These are phyloP conservation scores for Ornithoptera priamus DNA, from an alignment of 2,888 invertebrate species.

Conservation along the genomic window DNA sequence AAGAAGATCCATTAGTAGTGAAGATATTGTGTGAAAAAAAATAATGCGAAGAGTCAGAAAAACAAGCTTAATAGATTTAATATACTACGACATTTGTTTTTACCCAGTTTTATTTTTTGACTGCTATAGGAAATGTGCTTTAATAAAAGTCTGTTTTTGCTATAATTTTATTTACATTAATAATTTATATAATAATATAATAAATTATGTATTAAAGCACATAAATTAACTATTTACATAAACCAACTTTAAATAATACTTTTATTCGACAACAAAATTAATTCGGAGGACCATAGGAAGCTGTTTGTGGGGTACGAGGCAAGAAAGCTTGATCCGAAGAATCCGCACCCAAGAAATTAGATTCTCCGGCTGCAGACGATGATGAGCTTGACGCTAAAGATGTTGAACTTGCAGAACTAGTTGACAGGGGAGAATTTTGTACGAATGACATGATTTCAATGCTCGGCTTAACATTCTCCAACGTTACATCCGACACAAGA, in stretches of 20 bases:
- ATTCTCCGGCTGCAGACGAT: conserved; percentile 39
- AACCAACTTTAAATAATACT: conserved; percentile 36
- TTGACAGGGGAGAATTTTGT: conserved; percentile 53
- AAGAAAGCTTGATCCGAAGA: conserved; percentile 52
- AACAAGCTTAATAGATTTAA: conserved; percentile 7
- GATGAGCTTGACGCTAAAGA: conserved; percentile 36
- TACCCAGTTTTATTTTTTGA: no score
- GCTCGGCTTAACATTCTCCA: conserved; percentile 66
- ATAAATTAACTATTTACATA: conserved; percentile 46
- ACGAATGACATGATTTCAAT: conserved; percentile 69
- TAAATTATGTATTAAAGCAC: conserved; percentile 9
- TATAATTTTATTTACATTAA: conserved; percentile 36
- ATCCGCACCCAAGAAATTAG: conserved; percentile 35
- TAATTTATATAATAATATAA: no score
- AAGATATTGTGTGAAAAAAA: conserved; percentile 55
- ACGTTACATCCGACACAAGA: conserved; percentile 65
- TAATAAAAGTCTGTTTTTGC: neutral
- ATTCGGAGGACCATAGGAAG: conserved; percentile 62
- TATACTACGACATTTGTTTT: neutral
- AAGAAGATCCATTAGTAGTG: conserved; percentile 51
- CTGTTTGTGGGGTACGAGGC: conserved; percentile 57
- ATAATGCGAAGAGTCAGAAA: conserved; percentile 27
- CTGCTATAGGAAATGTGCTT: no score
- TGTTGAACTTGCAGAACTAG: conserved; percentile 33
- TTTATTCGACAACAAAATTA: conserved; percentile 44